Conservation (phyloP, 1,140 invertebrate species). For the Branchinecta lynchi region DNA sequence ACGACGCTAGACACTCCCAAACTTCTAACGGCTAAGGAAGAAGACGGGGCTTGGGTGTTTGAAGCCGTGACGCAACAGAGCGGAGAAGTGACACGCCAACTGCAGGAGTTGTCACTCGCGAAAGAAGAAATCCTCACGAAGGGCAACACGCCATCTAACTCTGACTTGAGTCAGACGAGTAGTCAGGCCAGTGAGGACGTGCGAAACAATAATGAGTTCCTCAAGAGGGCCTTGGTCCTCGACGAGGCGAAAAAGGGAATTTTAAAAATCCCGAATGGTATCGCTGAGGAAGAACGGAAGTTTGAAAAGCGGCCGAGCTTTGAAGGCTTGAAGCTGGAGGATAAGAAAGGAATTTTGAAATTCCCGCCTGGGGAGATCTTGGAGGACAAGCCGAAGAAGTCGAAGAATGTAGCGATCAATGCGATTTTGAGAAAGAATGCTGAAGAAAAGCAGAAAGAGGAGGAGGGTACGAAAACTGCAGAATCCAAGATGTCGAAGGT, state of each 20-base stretch:
- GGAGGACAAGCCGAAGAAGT: not conserved
- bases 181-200: not conserved
- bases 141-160: not conserved
- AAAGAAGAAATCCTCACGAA: conserved; percentile 3
- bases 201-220: not conserved
- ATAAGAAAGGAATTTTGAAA: conserved; percentile 2
- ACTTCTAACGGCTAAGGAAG: not conserved
- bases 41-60: not conserved
- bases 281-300: not conserved
- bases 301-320: not conserved
- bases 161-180: not conserved
- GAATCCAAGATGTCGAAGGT: not conserved
- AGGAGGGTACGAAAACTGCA: not conserved
- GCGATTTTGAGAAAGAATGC: not conserved
- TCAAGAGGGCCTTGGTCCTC: not conserved
- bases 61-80: not conserved
- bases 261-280: not conserved
- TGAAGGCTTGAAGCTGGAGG: not conserved
- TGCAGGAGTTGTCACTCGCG: not conserved
- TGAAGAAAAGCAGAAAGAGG: conserved; percentile 9
- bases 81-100: not conserved
- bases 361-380: not conserved
- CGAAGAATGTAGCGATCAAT: not conserved
- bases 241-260: conserved; percentile 6
- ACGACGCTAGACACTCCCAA: not conserved